Evolutionary conservation across 2,113 vertebrate genomes (phyloP), one percentile per base, ranked within the genome.

Genomic region (Sigmodon hispidus): DNA sequence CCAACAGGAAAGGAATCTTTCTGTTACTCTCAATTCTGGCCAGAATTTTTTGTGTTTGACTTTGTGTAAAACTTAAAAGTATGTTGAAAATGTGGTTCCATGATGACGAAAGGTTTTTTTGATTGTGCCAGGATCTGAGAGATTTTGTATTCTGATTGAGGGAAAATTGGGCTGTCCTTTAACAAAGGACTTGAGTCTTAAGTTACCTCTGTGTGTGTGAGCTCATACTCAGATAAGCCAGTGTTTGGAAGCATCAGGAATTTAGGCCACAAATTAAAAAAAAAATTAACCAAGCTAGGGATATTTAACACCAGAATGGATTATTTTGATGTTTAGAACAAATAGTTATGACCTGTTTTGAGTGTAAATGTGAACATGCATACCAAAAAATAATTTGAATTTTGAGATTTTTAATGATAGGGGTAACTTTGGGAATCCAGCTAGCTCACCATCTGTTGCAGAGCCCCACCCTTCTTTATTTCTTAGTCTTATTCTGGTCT

Each of bases 71-170:
- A 67, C 40, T 84, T 85, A 21, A 15, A 70, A 63, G 22, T 69
- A 40, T 69, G 21, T 84, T 73, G 40, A 57, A 89, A 50, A 61
- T 57, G 5, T 24, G n/a, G 22, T 4, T 6, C 31, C 3, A 11
- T 59, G 36, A 48, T 92, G 80, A 88, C 76, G 55, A 81, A 85
- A 86, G 52, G 48, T 83, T 34, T 93, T 93, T 95, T 22, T 85
- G 88, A 50, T 73, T 94, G n/a, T 19, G 67, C 92, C 8, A 29
- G 52, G 36, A 95, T n/a, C 34, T 70, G 45, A 85, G 26, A 92
- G 55, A 92, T 94, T 50, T 77, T 70, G 89, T 17, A 86, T 57
- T 94, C 67, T 43, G 59, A 77, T 65, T 69, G 73, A 85, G n/a
- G 70, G 90, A 81, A 75, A 22, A 8, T 40, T 89, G 52, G 63